Base-by-base conservation (phyloP, 2,888 invertebrate species). In the Caenorhabditis sp. region DNA sequence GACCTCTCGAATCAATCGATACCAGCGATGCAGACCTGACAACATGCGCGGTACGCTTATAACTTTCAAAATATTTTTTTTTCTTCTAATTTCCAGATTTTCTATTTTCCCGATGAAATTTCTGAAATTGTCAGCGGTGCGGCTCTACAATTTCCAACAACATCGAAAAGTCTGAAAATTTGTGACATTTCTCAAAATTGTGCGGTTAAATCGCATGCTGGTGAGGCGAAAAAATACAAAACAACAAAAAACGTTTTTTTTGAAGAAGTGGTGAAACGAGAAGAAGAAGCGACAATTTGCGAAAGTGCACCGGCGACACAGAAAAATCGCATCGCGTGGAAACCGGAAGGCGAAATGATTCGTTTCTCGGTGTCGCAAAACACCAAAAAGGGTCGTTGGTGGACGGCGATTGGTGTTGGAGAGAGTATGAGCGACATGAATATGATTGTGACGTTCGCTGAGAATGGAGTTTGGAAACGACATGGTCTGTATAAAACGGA, bases 301-400 rank as follows among this genome's bases (percentile, higher is more conserved):
- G 31, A 66, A 1, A 66, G 58, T 24, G 73, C 60, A 6, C 17
- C 50, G 2, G 66, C 59, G 21, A 23, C 63, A 21, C 36, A 66
- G 21, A 69, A 73, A 55, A 73, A 73, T 63, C 50, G 69, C 21
- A 58, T 73, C 14, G 62, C 55, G 31, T 73, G 73, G 73, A 62
- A 59, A 36, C 57, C 66, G 0, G 66, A 69, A 24, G 66, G 58
- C 24, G 73, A 73, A 5, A 37, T 51, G 37, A 68, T 73, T 2
- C 24, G 61, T 12, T 79, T 78, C 57, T 58, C 64, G 3, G 50
- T 79, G 21, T 53, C 64, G 36, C 74, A 73, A 64, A 73, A 78
- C 53, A 62, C 63, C 27, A 82, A 81, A 62, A 77, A 81, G 64
- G 82, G 82, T 21, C 74, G 77, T 50, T 79, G 77, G 76, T 82